A percentile compares a stretch with the other conserved stretches of the same genome.
Evolutionary conservation across 2,797 vertebrate species (phyloP).

Genomic region (Limosa lapponica): DNA sequence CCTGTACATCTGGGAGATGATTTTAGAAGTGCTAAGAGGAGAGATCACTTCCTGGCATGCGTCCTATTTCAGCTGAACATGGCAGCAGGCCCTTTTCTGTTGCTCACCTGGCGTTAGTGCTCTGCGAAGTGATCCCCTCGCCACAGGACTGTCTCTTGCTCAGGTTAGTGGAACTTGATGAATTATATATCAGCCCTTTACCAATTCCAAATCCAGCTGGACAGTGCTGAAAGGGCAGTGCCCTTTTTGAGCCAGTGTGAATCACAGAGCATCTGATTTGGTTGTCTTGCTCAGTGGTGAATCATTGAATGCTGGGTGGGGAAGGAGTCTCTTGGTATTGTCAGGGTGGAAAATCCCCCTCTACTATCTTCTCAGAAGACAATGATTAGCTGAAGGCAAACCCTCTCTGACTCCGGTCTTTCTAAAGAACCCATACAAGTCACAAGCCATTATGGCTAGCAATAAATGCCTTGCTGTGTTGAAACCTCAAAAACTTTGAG

Average conservation of each 20-base stretch:
- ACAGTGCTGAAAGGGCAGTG: not conserved
- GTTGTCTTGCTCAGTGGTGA: not conserved
- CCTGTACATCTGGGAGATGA: not conserved
- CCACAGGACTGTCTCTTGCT: not conserved
- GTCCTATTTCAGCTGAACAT: not conserved
- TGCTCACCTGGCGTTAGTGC: not conserved
- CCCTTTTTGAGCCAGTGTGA: not conserved
- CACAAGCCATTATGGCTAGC: not conserved
- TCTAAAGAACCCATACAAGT: not conserved
- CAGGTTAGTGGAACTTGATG: not conserved
- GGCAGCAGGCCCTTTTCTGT: not conserved
- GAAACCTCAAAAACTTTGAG: not conserved
- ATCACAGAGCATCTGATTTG: not conserved
- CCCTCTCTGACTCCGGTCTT: not conserved
- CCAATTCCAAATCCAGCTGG: not conserved
- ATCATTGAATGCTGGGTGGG: not conserved
- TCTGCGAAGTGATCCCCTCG: rapidly evolving
- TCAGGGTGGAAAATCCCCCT: not conserved
- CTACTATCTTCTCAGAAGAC: not conserved
- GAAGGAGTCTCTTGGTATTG: not conserved
- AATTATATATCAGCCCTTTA: not conserved
- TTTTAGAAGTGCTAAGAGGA: not conserved
- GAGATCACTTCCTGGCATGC: not conserved
- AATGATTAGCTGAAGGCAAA: constrained; percentile 1
- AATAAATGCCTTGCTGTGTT: not conserved